These are phyloP conservation scores for Atopsyche davidsoni DNA, from an alignment of 1,140 invertebrate genomes.

Conservation along the genomic window DNA sequence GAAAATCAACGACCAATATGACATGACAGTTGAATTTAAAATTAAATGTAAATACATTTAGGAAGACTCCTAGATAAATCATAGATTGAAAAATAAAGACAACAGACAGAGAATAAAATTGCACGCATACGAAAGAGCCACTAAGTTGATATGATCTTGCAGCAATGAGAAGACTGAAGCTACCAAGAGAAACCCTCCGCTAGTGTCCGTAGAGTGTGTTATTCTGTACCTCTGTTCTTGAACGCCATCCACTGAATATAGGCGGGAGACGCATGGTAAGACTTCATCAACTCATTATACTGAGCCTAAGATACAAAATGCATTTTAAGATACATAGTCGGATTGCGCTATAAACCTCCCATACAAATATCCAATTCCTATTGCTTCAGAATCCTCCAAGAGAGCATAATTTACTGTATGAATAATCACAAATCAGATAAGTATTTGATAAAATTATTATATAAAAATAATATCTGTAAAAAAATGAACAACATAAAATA, in stretches of 20 bases:
- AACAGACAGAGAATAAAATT: too few species aligned
- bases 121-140: too few species aligned
- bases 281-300: conserved; percentile 49
- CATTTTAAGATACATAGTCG: conserved; percentile 11
- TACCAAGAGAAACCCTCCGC: conserved; percentile 6
- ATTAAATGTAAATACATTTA: too few species aligned
- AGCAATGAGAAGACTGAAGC: too few species aligned
- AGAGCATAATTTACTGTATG: background rate
- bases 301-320: conserved; percentile 41
- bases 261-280: conserved; percentile 46
- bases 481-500: background rate
- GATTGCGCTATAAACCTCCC: too few species aligned
- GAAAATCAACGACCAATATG: too few species aligned
- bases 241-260: conserved; percentile 48
- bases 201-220: conserved; percentile 4
- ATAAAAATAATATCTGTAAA: background rate
- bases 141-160: too few species aligned
- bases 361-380: background rate
- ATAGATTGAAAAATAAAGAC: too few species aligned
- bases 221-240: conserved; percentile 43
- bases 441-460: background rate
- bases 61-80: too few species aligned
- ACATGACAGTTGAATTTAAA: too few species aligned
- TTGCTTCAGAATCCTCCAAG: background rate
- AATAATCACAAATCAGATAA: conserved; percentile 2